Evolutionary conservation across 2,888 invertebrate genomes (phyloP), one percentile per base, ranked within the genome.

Genomic region (Athalia cordata): DNA sequence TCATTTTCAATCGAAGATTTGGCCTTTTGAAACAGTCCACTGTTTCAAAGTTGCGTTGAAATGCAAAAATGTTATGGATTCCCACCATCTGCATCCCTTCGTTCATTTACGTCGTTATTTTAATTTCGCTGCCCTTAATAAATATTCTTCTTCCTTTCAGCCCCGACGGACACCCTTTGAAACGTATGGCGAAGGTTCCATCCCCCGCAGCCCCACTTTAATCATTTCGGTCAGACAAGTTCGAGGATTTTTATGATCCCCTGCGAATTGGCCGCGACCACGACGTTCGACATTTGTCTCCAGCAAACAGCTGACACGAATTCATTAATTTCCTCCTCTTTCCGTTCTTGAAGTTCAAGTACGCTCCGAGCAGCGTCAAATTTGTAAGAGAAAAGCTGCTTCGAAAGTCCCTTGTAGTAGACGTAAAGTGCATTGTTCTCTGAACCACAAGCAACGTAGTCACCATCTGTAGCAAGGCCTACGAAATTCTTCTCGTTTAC

Each of bases 271-370:
- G 98, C 98, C 65, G 98, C 97, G 11, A 98, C 94, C 45, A 97
- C 94, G 80, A 96, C 95, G 90, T 95, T 95, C 15, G 96, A 95
- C 84, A 94, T 93, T 89, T 95, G 94, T 81, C 96, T 93, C 98
- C 98, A 98, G 88, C 97, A 97, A 6, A 98, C 98, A 0, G 98
- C 98, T 11, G 98, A 98, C 70, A 98, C 98, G 91, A 98, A 98
- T 91, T 98, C 98, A 82, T 95, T 96, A 3, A 95, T 93, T 87
- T 97, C 97, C 85, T 97, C 96, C 84, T 97, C 96, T 57, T 95
- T 92, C 85, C 95, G 93, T 81, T 95, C 94, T 82, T 94, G 93
- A 49, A 88, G 83, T 80, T 95, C 95, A 82, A 96, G 89, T 83
- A 96, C 94, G 83, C 95, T 95, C 77, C 95, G 92, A 45, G 95